A percentile compares a stretch with the other conserved stretches of the same genome.
These are phyloP conservation scores for Leptopilina clavipes DNA, from an alignment of 1,140 invertebrate species.

Conservation along the genomic window DNA sequence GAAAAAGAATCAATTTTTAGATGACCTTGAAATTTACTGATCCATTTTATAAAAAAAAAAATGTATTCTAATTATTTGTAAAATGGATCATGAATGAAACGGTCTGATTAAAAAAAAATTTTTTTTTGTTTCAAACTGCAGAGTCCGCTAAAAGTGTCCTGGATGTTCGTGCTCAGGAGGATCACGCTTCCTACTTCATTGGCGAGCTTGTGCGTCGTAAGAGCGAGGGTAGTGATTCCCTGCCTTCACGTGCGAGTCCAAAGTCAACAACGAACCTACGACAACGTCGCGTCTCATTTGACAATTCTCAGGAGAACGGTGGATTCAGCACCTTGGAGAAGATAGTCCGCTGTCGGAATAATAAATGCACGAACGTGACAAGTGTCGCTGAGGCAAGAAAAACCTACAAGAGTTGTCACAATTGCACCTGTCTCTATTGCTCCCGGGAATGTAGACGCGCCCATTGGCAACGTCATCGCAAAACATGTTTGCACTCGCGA, in stretches of 20 bases:
- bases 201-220: conserved; percentile 70
- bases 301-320: conserved; percentile 63
- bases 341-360: conserved; percentile 83
- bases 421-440: conserved; percentile 93
- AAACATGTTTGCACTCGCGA: conserved; percentile 91
- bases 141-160: conserved; percentile 71
- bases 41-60: conserved; percentile 8
- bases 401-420: conserved; percentile 92
- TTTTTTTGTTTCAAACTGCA: conserved; percentile 46
- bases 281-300: conserved; percentile 72
- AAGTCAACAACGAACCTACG: conserved; percentile 55
- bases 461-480: conserved; percentile 94
- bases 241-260: conserved; percentile 56
- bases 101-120: too few species aligned
- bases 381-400: conserved; percentile 81
- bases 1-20: background rate
- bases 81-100: too few species aligned
- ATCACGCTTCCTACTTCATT: conserved; percentile 54
- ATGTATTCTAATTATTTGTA: too few species aligned
- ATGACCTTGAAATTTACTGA: background rate
- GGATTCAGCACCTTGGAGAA: conserved; percentile 59
- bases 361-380: conserved; percentile 81
- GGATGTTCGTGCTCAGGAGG: conserved; percentile 58
- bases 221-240: conserved; percentile 75
- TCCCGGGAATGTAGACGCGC: conserved; percentile 87